Conservation (phyloP, 2,797 vertebrate genomes). For the Glyptemys insculpta region DNA sequence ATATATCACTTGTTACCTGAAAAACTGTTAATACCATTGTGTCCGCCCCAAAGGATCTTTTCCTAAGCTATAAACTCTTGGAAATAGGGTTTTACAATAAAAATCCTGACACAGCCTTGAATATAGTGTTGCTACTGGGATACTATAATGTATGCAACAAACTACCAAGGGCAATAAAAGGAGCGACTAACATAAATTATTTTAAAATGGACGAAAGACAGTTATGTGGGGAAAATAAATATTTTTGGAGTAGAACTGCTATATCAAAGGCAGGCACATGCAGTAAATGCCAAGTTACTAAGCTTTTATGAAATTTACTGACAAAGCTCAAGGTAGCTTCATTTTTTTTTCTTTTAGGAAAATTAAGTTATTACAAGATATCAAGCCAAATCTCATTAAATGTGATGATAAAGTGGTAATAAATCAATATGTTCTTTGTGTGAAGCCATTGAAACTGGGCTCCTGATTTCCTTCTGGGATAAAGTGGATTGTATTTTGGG, state of each 20-base stretch:
- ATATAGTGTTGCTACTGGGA: constrained; percentile 48
- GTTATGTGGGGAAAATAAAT: constrained; percentile 74
- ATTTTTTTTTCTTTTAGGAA: constrained; percentile 68
- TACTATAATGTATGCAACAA: constrained; percentile 59
- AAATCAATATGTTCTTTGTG: constrained; percentile 43
- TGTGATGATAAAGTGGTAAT: constrained; percentile 37
- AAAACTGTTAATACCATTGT: background rate
- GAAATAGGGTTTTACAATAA: constrained; percentile 63
- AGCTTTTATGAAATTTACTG: constrained; percentile 66
- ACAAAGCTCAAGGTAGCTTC: constrained; percentile 54
- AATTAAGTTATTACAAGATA: constrained; percentile 76
- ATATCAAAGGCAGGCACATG: constrained; percentile 69
- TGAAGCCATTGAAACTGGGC: constrained; percentile 3
- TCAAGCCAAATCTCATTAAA: constrained; percentile 48
- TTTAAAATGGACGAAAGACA: constrained; percentile 72
- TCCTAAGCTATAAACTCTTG: constrained; percentile 42
- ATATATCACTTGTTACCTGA: background rate
- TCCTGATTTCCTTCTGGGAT: constrained; percentile 6
- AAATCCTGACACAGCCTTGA: constrained; percentile 62
- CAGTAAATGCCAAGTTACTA: constrained; percentile 70
- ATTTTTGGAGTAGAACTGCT: constrained; percentile 52
- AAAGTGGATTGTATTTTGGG: background rate
- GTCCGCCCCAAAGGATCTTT: background rate
- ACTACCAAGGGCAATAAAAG: constrained; percentile 70
- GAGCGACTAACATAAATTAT: constrained; percentile 62